These are phyloP conservation scores for Halictus rubicundus DNA, from an alignment of 1,140 invertebrate genomes.

Conservation along the genomic window DNA sequence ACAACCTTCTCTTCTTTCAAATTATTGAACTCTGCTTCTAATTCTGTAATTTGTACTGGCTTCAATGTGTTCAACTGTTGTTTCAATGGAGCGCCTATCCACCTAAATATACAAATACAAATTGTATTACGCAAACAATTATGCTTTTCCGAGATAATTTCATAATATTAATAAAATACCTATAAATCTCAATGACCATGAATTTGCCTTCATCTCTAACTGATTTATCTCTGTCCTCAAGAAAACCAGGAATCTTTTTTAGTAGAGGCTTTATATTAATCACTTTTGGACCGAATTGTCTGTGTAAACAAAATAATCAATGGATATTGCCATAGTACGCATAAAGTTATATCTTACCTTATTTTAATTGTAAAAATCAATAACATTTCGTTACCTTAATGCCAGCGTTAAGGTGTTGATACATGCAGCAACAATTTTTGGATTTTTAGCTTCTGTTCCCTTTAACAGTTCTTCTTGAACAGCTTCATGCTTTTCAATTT, in stretches of 20 bases:
- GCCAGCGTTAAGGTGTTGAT: slow-evolving; percentile 88
- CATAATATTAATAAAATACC: slow-evolving; percentile 73
- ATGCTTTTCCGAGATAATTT: not conserved
- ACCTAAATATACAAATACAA: slow-evolving; percentile 79
- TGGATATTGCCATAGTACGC: slow-evolving; percentile 7
- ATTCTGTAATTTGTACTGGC: slow-evolving; percentile 92
- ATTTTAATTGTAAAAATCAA: not conserved
- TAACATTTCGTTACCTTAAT: slow-evolving; percentile 81
- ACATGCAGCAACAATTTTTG: slow-evolving; percentile 95
- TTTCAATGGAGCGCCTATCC: slow-evolving; percentile 93
- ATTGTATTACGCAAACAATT: slow-evolving; percentile 3
- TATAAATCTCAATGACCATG: slow-evolving; percentile 94
- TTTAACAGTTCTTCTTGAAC: slow-evolving; percentile 96
- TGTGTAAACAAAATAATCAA: slow-evolving; percentile 68
- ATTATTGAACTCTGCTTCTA: slow-evolving; percentile 92
- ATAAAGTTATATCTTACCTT: not conserved
- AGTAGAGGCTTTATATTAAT: slow-evolving; percentile 93
- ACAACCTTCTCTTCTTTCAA: slow-evolving; percentile 85
- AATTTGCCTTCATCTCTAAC: slow-evolving; percentile 95
- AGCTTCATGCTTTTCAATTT: slow-evolving; percentile 96
- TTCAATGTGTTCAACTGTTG: slow-evolving; percentile 93
- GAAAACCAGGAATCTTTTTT: slow-evolving; percentile 90
- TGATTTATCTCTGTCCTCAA: slow-evolving; percentile 95
- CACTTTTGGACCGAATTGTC: slow-evolving; percentile 95
- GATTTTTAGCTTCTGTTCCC: slow-evolving; percentile 97